These are phyloP conservation scores for Gastrophryne carolinensis DNA, from an alignment of 2,797 vertebrate genomes.

Conservation along the genomic window DNA sequence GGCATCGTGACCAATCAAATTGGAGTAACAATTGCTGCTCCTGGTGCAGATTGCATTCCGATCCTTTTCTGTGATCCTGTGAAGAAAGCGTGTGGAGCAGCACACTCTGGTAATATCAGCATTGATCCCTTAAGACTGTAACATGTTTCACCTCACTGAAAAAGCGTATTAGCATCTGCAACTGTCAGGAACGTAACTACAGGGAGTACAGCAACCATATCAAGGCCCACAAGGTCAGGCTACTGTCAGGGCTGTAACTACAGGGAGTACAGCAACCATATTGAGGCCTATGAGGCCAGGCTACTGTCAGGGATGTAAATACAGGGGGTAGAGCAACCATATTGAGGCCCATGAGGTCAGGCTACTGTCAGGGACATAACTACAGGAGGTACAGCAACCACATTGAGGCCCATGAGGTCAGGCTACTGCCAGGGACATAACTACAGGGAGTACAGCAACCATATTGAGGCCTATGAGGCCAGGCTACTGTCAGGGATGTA, in stretches of 20 bases:
- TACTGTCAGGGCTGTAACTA: background rate
- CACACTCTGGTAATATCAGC: conserved; percentile 83
- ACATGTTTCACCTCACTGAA: background rate
- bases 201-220: background rate
- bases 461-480: too few relatives aligned
- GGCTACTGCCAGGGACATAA: too few relatives aligned
- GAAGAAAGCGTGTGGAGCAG: conserved; percentile 81
- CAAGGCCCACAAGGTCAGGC: too few relatives aligned
- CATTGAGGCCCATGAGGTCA: too few relatives aligned
- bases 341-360: too few relatives aligned
- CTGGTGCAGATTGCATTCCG: conserved; percentile 91
- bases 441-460: too few relatives aligned
- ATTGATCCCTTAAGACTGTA: background rate
- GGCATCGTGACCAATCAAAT: conserved; percentile 79
- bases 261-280: too few relatives aligned
- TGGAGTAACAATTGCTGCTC: conserved; percentile 81
- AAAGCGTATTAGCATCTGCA: background rate
- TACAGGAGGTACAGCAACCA: too few relatives aligned
- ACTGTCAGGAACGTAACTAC: background rate
- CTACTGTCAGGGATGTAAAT: too few relatives aligned
- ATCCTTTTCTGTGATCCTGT: conserved; percentile 87
- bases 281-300: background rate
- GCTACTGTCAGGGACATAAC: too few relatives aligned
- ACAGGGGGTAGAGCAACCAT: too few relatives aligned
- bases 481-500: too few relatives aligned